Conservation (phyloP, 2,888 invertebrate species). For the Crocallis elinguaria region DNA sequence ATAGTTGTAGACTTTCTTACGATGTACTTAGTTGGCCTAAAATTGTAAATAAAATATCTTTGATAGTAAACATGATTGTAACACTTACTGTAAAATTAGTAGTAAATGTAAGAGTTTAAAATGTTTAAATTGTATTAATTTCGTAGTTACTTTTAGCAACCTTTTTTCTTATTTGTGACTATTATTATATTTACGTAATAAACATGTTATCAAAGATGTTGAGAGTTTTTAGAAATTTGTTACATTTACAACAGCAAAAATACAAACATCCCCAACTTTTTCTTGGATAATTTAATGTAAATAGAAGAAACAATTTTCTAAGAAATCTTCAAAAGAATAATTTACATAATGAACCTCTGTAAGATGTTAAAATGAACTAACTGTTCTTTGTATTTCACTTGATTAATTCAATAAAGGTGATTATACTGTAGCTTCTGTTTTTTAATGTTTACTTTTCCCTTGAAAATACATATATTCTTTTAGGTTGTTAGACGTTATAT, state of each 20-base stretch:
- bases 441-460: constrained; percentile 2
- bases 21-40: constrained; percentile 46
- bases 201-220: too few species aligned
- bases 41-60: constrained; percentile 48
- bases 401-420: constrained; percentile 65
- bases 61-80: constrained; percentile 38
- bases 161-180: too few species aligned
- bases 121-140: constrained; percentile 12
- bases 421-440: constrained; percentile 42
- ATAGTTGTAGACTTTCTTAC: constrained; percentile 58
- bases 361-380: constrained; percentile 40
- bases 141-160: background rate
- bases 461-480: too few species aligned
- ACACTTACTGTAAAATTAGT: constrained; percentile 22
- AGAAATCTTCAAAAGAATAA: constrained; percentile 2
- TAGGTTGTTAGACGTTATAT: too few species aligned
- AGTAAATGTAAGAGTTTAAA: constrained; percentile 10
- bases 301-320: background rate
- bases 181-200: too few species aligned
- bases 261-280: background rate
- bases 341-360: constrained; percentile 27
- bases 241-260: background rate
- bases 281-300: background rate
- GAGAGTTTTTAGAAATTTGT: background rate
- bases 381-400: constrained; percentile 62